A percentile compares a stretch with the other conserved stretches of the same genome.
Conservation (phyloP, 2,797 vertebrate species). For the Sebastes cheni region DNA sequence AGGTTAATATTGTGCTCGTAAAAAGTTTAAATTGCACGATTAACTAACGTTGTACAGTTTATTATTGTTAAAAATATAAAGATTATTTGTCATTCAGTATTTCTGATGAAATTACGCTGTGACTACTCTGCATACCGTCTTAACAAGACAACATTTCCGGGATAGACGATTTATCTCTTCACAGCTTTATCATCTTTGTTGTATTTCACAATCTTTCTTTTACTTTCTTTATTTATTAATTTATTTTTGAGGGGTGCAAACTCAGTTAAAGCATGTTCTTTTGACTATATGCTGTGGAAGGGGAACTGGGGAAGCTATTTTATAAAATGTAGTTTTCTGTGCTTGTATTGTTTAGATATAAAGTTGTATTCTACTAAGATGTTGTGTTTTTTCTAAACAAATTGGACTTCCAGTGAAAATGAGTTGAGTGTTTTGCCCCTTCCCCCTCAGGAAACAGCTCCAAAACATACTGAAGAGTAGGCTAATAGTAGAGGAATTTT, state of each 20-base stretch:
- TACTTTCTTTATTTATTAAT: not conserved
- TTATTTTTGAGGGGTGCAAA: not conserved
- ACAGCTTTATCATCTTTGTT: not conserved
- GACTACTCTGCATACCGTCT: not conserved
- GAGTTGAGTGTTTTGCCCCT: not conserved
- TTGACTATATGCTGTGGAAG: too few species aligned
- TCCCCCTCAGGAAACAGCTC: too few species aligned
- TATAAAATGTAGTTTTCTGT: too few species aligned
- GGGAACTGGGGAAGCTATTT: too few species aligned
- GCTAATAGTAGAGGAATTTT: too few species aligned
- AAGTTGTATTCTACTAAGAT: too few species aligned
- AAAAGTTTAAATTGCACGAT: not conserved
- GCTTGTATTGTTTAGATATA: too few species aligned
- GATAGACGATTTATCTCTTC: accelerated
- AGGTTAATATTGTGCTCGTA: not conserved
- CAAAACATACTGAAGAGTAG: not conserved
- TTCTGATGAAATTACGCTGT: not conserved
- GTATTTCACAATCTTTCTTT: not conserved
- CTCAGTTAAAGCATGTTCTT: not conserved
- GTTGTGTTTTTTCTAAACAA: not conserved
- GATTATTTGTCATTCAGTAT: not conserved
- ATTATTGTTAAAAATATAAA: not conserved
- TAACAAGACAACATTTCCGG: not conserved
- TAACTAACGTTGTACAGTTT: not conserved
- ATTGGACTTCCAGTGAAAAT: not conserved